Conservation (phyloP, 2,888 invertebrate species). For the Hyppa rectilinea region DNA sequence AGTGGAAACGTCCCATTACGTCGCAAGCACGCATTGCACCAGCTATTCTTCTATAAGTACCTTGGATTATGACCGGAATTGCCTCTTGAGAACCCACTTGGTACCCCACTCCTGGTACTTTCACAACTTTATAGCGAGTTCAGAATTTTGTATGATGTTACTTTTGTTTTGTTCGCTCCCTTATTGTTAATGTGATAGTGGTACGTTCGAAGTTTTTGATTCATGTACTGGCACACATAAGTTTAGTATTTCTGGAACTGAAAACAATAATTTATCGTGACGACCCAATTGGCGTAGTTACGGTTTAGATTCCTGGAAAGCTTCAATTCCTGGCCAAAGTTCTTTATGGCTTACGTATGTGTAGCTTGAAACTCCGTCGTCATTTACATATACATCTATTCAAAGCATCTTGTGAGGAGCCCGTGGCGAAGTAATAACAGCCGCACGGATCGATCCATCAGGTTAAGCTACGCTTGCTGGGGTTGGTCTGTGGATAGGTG, state of each 20-base stretch:
- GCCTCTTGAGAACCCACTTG: slow-evolving; percentile 79
- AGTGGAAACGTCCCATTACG: slow-evolving; percentile 88
- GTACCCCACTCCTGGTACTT: slow-evolving; percentile 64
- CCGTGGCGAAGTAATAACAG: too few relatives aligned
- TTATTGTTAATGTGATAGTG: slow-evolving; percentile 45
- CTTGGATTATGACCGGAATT: slow-evolving; percentile 82
- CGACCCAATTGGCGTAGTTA: slow-evolving; percentile 36
- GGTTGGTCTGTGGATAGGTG: too few relatives aligned
- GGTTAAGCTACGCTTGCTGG: too few relatives aligned
- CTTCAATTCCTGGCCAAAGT: slow-evolving; percentile 27
- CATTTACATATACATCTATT: background rate
- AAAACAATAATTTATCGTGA: slow-evolving; percentile 35
- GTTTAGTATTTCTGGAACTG: slow-evolving; percentile 31
- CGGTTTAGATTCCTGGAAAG: slow-evolving; percentile 11
- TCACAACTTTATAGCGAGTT: slow-evolving; percentile 63
- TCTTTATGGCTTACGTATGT: background rate
- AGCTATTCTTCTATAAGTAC: slow-evolving; percentile 85
- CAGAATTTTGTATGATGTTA: slow-evolving; percentile 53
- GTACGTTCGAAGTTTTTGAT: slow-evolving; percentile 48
- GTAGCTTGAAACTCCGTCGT: background rate
- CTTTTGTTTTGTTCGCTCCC: slow-evolving; percentile 45
- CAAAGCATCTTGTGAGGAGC: background rate
- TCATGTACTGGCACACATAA: slow-evolving; percentile 42
- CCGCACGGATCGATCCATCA: too few relatives aligned
- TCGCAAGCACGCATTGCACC: slow-evolving; percentile 85